Conservation (phyloP, 2,113 vertebrate genomes). For the Syrrhaptes paradoxus region DNA sequence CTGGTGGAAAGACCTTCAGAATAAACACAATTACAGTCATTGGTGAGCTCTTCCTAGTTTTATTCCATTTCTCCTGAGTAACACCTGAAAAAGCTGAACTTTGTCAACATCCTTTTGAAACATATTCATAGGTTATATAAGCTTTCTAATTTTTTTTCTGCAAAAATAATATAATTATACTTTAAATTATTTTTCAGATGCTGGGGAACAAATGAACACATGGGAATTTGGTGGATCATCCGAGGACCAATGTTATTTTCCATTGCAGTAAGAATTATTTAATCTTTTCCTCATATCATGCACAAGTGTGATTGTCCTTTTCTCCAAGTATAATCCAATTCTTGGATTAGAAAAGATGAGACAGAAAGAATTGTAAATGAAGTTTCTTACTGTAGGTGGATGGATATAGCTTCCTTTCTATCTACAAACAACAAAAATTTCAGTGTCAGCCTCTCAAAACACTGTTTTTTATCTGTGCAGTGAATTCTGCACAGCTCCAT, state of each 20-base stretch:
- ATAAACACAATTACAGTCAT: background rate
- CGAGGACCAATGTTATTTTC: slow-evolving; percentile 88
- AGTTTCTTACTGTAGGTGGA: background rate
- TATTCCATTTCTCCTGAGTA: background rate
- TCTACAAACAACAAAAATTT: background rate
- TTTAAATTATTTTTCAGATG: slow-evolving; percentile 78
- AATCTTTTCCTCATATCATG: background rate
- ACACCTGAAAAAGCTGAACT: background rate
- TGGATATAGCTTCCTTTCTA: background rate
- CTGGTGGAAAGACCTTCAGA: background rate
- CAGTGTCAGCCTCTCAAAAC: background rate
- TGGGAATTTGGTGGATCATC: slow-evolving; percentile 94
- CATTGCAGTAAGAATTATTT: slow-evolving; percentile 81
- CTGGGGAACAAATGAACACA: slow-evolving; percentile 83
- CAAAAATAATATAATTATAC: background rate
- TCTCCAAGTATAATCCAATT: background rate
- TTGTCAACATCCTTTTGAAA: background rate
- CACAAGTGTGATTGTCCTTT: background rate
- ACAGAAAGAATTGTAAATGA: background rate
- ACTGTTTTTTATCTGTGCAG: background rate
- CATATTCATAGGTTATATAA: background rate
- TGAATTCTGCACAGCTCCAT: background rate
- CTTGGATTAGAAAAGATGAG: background rate
- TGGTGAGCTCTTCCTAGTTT: background rate
- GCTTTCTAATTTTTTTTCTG: background rate